Conservation (phyloP, 2,797 vertebrate species). For the Eospalax fontanierii region DNA sequence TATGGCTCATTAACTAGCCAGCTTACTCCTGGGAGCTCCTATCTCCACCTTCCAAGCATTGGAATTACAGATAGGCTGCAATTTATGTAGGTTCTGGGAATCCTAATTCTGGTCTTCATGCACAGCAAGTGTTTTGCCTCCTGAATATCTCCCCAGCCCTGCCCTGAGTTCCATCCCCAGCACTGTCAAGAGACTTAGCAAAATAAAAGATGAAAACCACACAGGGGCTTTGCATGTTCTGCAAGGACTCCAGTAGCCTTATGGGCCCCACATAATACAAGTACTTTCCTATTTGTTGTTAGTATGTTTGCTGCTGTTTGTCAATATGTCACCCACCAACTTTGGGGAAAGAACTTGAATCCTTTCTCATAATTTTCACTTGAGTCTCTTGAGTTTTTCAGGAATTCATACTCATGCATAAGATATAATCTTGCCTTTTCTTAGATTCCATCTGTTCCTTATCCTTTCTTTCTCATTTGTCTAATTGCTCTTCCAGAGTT, state of each 20-base stretch:
- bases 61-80: not conserved
- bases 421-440: conserved; percentile 58
- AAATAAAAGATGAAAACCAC: not conserved
- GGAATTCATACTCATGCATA: not conserved
- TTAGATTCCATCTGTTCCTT: not conserved
- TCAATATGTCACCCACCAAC: not conserved
- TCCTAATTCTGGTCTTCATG: not conserved
- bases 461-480: not conserved
- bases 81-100: not conserved
- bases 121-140: not conserved
- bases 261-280: not conserved
- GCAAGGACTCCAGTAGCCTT: not conserved
- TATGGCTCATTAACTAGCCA: not conserved
- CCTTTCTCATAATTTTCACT: conserved; percentile 51
- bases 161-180: not conserved
- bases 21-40: not conserved
- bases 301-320: conserved; percentile 22
- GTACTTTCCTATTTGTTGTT: conserved; percentile 15
- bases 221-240: not conserved
- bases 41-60: not conserved
- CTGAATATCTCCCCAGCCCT: not conserved
- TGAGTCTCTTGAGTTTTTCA: conserved; percentile 46
- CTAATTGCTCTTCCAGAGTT: conserved; percentile 61
- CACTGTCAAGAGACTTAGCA: not conserved
- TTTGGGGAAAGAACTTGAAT: not conserved